These are phyloP conservation scores for Drosophila carrolli DNA, from an alignment of 1,140 invertebrate species.

Conservation along the genomic window DNA sequence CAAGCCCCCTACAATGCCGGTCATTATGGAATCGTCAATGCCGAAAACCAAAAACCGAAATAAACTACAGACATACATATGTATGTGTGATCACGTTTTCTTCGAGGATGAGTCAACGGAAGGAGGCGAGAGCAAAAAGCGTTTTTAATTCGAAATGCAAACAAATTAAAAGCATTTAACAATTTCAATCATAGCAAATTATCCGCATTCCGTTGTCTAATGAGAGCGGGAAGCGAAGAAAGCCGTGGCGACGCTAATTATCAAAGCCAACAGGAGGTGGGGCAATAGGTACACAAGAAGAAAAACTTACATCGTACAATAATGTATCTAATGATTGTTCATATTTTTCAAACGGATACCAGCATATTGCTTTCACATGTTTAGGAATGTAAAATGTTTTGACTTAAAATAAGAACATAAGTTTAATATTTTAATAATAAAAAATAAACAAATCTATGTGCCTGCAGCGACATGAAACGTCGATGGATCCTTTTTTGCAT, in stretches of 20 bases:
- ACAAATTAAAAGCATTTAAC: constrained; percentile 75
- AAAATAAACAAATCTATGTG: too few relatives aligned
- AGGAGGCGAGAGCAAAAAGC: constrained; percentile 3
- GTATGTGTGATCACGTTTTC: constrained; percentile 21
- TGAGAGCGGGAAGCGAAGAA: constrained; percentile 56
- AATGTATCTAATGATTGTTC: too few relatives aligned
- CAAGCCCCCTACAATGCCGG: constrained; percentile 19
- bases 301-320: background rate
- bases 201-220: constrained; percentile 72
- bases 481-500: too few relatives aligned
- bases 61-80: background rate
- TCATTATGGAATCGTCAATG: constrained; percentile 41
- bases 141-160: constrained; percentile 71
- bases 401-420: too few relatives aligned
- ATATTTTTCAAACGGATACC: background rate
- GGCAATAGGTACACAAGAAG: background rate
- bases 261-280: constrained; percentile 52
- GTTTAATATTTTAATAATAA: too few relatives aligned
- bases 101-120: constrained; percentile 38
- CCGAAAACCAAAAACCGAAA: constrained; percentile 24
- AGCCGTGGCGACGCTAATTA: constrained; percentile 59
- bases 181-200: constrained; percentile 78
- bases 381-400: too few relatives aligned
- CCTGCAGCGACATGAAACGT: too few relatives aligned
- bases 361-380: background rate